Evolutionary conservation across 2,888 invertebrate species (phyloP), one percentile per base, ranked within the genome.

Genomic region (Cantharis rustica): DNA sequence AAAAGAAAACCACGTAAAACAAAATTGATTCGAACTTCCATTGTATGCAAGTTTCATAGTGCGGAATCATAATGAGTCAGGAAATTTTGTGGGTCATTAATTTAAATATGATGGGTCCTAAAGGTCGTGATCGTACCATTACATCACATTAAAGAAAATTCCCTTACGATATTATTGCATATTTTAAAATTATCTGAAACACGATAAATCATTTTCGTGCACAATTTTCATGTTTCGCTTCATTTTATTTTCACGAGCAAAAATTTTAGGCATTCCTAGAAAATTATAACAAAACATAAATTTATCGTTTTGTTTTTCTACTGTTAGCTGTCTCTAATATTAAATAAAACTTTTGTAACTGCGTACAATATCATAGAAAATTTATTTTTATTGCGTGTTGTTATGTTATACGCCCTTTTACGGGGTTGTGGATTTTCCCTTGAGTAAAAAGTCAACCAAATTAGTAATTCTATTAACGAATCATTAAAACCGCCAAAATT

Each of bases 301-400:
- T 69, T 76, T 72, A 69, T 72, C 17, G 69, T 69, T 27, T 66
- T 66, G 27, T 72, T 72, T 63, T 75, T 76, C 64, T 72, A 27
- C n/a, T 31, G 15, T n/a, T 20, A 66, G 61, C 47, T 47, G 16
- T 69, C 69, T 69, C 63, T n/a, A 66, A 27, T 68, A 63, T 72
- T 61, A 16, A 63, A 63, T 27, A 62, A 31, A 75, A 71, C 71
- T 16, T 23, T 63, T 72, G 61, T 31, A 71, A 61, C 71, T 61
- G 70, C 16, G 64, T 27, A 64, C 68, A 27, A 61, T 75, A 72
- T 71, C 75, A 27, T 62, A 16, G 17, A 15, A 64, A 76, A 76
- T 76, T 72, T 72, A 76, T 76, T 72, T 66, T 76, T 61, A 26
- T 76, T 47, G 72, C 75, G 72, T 72, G 72, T 69, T 72, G 68